Percentiles rank a stretch among this genome's conserved stretches.
Conservation (phyloP, 1,140 invertebrate genomes). For the Antheraea mylitta region DNA sequence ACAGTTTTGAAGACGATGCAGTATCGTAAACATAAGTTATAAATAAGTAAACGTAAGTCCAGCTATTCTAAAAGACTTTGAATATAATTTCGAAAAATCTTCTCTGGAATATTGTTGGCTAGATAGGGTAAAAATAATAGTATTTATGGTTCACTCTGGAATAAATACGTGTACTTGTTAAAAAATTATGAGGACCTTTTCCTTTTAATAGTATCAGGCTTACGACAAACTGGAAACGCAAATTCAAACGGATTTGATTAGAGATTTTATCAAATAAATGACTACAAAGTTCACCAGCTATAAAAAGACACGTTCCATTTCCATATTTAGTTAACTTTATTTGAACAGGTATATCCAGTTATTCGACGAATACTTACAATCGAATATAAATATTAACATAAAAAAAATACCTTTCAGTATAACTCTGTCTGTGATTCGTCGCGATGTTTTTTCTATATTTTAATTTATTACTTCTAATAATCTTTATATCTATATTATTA, state of each 20-base stretch:
- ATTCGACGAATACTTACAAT: background rate
- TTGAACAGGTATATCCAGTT: background rate
- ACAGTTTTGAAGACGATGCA: too few species aligned
- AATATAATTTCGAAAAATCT: too few species aligned
- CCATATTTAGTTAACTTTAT: conserved; percentile 1
- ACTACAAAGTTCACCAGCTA: background rate
- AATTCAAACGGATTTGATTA: background rate
- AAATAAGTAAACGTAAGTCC: too few species aligned
- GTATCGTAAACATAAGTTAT: too few species aligned
- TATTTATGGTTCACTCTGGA: too few species aligned
- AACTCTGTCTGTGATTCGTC: background rate
- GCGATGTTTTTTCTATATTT: background rate
- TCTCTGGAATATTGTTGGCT: too few species aligned
- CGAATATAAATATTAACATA: background rate
- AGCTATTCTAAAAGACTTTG: too few species aligned
- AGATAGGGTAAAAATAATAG: too few species aligned
- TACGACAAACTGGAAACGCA: background rate
- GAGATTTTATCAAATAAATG: background rate
- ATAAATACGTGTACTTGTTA: too few species aligned
- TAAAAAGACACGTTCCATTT: background rate
- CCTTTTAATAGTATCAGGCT: background rate
- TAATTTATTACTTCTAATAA: background rate
- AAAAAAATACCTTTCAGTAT: background rate
- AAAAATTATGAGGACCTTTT: background rate
- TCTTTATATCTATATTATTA: background rate